These are phyloP conservation scores for Reticulitermes lucifugus DNA, from an alignment of 2,888 invertebrate species.

Conservation along the genomic window DNA sequence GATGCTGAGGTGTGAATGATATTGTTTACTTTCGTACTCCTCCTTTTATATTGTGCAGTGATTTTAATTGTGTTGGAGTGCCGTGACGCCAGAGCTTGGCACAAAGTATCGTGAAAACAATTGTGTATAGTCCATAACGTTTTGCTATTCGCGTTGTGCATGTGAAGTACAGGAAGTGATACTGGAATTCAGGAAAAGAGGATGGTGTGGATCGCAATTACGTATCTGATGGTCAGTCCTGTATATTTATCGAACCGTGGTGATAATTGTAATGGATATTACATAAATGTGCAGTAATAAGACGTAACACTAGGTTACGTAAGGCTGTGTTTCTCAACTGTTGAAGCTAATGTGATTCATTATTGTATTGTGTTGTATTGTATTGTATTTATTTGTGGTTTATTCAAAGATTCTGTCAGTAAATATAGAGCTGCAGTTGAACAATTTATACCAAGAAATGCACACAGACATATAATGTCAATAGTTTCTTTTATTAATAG, in stretches of 20 bases:
- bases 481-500: no score
- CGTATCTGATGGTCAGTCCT: background rate
- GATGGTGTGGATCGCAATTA: background rate
- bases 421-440: no score
- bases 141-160: background rate
- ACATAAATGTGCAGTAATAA: background rate
- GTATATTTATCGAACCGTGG: background rate
- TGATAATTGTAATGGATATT: background rate
- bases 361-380: no score
- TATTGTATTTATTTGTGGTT: no score
- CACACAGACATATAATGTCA: no score
- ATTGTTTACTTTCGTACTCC: background rate
- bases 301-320: background rate
- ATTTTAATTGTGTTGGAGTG: background rate
- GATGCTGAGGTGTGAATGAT: conserved; percentile 3
- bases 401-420: no score
- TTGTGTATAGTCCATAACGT: background rate
- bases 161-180: background rate
- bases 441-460: no score
- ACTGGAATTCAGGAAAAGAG: conserved; percentile 6
- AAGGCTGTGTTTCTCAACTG: background rate
- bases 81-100: background rate
- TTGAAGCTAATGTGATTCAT: no score
- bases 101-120: background rate
- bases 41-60: conserved; percentile 15